Conservation (phyloP, 37 sponge, comb jelly and placozoan genomes). For the Geodia barretti region DNA sequence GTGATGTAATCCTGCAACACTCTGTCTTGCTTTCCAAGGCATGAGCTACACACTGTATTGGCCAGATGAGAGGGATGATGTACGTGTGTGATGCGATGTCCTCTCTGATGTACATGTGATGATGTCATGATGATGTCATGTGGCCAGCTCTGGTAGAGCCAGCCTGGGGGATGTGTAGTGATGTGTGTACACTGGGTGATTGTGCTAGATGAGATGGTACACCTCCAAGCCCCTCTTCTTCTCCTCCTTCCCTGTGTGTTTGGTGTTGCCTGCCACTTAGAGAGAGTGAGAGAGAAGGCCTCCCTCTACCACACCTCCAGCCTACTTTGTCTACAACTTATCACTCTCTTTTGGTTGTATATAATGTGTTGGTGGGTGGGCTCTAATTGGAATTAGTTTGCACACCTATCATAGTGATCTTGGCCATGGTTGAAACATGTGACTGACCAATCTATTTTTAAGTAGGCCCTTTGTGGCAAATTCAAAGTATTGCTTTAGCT, state of each 20-base stretch:
- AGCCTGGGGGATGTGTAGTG: not conserved
- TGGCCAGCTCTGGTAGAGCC: not conserved
- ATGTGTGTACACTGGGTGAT: not conserved
- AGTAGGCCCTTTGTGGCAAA: too few species aligned
- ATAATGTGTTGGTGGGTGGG: too few species aligned
- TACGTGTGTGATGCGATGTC: slow-evolving; percentile 18
- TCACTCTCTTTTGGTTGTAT: not conserved
- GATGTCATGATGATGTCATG: too few species aligned
- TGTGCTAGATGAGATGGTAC: not conserved
- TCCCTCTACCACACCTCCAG: too few species aligned
- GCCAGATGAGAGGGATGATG: not conserved
- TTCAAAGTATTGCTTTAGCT: too few species aligned
- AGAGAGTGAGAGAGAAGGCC: not conserved
- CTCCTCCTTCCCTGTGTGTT: not conserved
- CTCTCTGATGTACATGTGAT: not conserved
- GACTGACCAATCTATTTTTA: too few species aligned
- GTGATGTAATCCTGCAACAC: not conserved
- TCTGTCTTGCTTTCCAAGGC: slow-evolving; percentile 22
- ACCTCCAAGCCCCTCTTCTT: too few species aligned
- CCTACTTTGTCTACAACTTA: not conserved
- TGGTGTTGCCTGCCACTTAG: not conserved
- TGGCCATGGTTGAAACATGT: too few species aligned
- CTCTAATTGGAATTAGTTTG: too few species aligned
- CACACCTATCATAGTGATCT: too few species aligned
- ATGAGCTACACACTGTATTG: too few species aligned